Conservation (phyloP, 2,797 vertebrate genomes). For the Loriculus beryllinus region DNA sequence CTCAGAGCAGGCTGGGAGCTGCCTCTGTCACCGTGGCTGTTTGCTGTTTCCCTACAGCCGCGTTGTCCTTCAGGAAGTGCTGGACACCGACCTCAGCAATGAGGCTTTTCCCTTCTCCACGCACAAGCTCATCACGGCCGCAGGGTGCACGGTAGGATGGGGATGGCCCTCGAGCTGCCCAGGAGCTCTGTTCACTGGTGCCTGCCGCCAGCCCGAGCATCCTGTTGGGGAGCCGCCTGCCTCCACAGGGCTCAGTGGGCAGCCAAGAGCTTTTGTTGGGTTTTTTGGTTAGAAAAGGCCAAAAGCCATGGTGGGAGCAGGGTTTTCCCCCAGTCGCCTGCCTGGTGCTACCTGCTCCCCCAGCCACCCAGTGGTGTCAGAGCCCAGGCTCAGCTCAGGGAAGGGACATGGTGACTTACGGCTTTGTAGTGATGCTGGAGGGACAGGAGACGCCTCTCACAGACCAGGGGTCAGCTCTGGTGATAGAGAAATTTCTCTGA, state of each 20-base stretch:
- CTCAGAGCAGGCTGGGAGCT: not conserved
- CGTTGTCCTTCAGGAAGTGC: slow-evolving; percentile 85
- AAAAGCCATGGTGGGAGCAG: not conserved
- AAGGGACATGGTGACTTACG: not conserved
- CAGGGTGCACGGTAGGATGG: slow-evolving; percentile 82
- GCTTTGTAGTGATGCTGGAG: not conserved
- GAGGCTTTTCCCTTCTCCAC: slow-evolving; percentile 93
- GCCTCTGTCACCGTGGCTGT: rapidly evolving
- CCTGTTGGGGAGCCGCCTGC: not conserved
- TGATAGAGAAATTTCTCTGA: not conserved
- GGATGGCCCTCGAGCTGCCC: rapidly evolving
- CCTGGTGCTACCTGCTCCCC: not conserved
- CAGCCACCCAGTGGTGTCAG: not conserved
- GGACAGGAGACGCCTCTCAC: rapidly evolving
- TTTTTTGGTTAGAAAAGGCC: not conserved
- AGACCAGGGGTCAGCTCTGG: not conserved
- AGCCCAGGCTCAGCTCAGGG: not conserved
- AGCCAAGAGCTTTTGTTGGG: not conserved
- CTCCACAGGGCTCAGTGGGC: not conserved
- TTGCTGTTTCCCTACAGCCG: slow-evolving; percentile 75
- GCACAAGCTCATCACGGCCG: slow-evolving; percentile 84
- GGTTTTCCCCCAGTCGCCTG: not conserved
- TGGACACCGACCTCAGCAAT: slow-evolving; percentile 88
- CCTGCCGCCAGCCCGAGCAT: rapidly evolving
- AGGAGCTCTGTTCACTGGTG: not conserved